Conservation (phyloP, 2,888 invertebrate species). For the Muscina levida region DNA sequence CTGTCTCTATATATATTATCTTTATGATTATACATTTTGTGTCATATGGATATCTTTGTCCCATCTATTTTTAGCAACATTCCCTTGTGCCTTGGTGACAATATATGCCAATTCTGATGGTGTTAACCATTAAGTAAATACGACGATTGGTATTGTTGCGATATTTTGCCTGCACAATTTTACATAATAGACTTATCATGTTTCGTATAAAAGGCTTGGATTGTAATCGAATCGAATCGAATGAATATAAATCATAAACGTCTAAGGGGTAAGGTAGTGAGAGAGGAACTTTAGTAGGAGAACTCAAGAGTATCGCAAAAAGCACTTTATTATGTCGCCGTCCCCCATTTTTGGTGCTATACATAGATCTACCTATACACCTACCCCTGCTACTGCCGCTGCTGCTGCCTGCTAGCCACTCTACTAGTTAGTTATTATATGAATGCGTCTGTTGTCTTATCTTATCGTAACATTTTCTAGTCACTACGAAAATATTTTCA, state of each 20-base stretch:
- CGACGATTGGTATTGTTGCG: neutral
- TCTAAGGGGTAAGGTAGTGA: no score
- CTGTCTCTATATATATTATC: no score
- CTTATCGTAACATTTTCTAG: conserved; percentile 3
- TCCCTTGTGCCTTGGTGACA: no score
- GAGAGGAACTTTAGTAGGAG: neutral
- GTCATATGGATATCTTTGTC: no score
- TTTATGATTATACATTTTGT: no score
- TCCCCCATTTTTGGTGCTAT: neutral
- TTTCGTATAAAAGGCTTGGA: neutral
- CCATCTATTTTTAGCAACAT: no score
- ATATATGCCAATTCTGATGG: no score
- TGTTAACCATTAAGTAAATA: no score
- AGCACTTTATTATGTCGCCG: neutral
- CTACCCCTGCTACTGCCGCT: no score
- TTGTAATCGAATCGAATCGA: neutral
- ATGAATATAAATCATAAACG: neutral
- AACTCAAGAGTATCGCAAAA: neutral
- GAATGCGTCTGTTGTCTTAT: neutral
- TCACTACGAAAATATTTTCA: no score
- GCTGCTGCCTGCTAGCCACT: neutral
- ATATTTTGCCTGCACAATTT: neutral
- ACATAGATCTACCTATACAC: no score
- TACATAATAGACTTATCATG: conserved; percentile 3
- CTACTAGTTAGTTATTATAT: no score